phyloP scores from a whole-genome alignment of 2,797 vertebrate species.

The Protonibea diacanthus region DNA sequence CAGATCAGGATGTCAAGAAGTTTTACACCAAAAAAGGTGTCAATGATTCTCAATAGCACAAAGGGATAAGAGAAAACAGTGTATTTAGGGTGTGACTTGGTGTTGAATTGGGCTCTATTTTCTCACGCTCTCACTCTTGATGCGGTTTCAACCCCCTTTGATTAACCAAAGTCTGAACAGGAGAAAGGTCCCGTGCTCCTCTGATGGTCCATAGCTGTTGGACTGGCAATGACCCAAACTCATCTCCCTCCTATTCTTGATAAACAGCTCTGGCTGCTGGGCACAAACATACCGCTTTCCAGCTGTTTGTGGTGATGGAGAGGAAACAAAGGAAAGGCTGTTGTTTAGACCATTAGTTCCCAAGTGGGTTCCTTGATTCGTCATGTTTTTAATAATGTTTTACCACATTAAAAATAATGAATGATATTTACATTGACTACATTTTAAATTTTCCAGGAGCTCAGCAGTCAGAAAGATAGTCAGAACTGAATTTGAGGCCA shows the following conservation, averaged over 20 bases:
- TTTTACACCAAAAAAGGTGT: neutral
- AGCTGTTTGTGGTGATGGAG: slow-evolving; percentile 37
- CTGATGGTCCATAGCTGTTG: neutral
- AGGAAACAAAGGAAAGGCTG: slow-evolving; percentile 34
- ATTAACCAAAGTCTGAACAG: neutral
- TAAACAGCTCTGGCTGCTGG: slow-evolving; percentile 32
- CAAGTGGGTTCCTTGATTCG: neutral
- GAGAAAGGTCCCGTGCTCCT: neutral
- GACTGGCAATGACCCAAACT: slow-evolving; percentile 8
- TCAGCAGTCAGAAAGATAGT: neutral
- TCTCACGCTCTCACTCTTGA: neutral
- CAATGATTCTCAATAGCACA: neutral
- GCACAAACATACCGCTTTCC: slow-evolving; percentile 18
- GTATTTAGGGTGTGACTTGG: neutral
- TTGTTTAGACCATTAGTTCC: slow-evolving; percentile 20
- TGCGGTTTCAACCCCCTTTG: neutral
- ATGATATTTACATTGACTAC: neutral
- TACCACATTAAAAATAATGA: neutral
- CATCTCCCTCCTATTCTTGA: slow-evolving; percentile 38
- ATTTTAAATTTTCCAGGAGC: neutral
- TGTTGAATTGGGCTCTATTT: neutral
- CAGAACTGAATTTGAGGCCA: too few relatives aligned
- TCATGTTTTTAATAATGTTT: neutral
- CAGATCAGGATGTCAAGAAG: neutral
- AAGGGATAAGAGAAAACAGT: neutral